Percentiles rank a stretch among this genome's conserved stretches.
phyloP scores from a whole-genome alignment of 2,888 invertebrate genomes.

The Acanthosepion lycidas region DNA sequence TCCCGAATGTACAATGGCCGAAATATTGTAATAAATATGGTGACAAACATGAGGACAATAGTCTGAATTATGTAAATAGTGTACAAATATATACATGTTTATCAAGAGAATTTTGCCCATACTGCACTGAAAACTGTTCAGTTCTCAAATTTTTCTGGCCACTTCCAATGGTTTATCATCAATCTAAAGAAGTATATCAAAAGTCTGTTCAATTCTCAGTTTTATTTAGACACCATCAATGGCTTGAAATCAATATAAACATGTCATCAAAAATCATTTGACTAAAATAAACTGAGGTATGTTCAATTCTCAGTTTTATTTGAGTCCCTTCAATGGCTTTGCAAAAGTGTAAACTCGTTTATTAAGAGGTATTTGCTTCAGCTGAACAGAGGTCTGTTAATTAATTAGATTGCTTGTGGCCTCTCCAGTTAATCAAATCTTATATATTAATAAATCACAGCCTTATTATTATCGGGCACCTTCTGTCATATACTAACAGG shows the following conservation, averaged over 20 bases:
- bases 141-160: background rate
- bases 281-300: background rate
- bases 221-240: background rate
- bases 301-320: background rate
- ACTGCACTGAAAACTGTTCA: no score
- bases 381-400: background rate
- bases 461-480: background rate
- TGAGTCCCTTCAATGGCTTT: background rate
- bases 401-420: no score
- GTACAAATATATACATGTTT: background rate
- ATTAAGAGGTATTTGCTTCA: background rate
- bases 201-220: background rate
- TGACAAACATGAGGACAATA: no score
- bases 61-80: no score
- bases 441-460: no score
- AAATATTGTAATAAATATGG: no score
- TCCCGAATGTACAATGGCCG: no score
- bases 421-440: no score
- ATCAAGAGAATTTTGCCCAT: background rate
- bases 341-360: background rate
- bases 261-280: background rate
- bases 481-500: no score
- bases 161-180: no score
- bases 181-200: background rate
- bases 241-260: background rate